Percentiles rank a stretch among this genome's conserved stretches.
phyloP scores from a whole-genome alignment of 2,113 vertebrate species.

The Hiodon tergisus region DNA sequence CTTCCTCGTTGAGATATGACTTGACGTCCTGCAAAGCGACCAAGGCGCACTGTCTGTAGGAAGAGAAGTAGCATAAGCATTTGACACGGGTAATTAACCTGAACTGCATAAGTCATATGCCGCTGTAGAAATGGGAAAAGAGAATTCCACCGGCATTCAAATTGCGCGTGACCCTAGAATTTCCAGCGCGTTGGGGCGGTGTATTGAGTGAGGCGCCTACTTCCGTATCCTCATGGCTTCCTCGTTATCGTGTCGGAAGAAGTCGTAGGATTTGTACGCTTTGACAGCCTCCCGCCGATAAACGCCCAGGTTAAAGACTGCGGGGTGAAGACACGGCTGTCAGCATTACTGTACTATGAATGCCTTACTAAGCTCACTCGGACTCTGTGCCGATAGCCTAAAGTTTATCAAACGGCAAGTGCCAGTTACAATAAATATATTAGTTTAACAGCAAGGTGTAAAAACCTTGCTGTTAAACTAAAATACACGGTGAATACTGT shows the following conservation, averaged over 20 bases:
- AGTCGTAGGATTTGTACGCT: conserved; percentile 92
- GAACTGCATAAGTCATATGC: neutral
- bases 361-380: neutral
- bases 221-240: conserved; percentile 96
- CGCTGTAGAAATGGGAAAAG: no score
- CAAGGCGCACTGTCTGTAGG: conserved; percentile 80
- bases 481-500: no score
- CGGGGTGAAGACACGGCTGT: conserved; percentile 27
- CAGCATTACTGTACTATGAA: neutral
- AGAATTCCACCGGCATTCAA: no score
- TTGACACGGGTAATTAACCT: no score
- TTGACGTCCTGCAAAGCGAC: conserved; percentile 89
- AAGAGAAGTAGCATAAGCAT: conserved; percentile 15
- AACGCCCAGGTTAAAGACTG: conserved; percentile 95
- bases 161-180: no score
- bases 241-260: conserved; percentile 93
- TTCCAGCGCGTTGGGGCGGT: neutral
- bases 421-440: neutral
- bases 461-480: neutral
- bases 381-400: no score
- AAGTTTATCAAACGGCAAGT: no score
- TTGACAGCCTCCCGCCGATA: conserved; percentile 88
- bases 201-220: conserved; percentile 60
- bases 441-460: neutral
- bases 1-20: conserved; percentile 76